Percentiles rank a stretch among this genome's conserved stretches.
phyloP scores from a whole-genome alignment of 2,113 vertebrate genomes.

The Hemichromis elongatus region DNA sequence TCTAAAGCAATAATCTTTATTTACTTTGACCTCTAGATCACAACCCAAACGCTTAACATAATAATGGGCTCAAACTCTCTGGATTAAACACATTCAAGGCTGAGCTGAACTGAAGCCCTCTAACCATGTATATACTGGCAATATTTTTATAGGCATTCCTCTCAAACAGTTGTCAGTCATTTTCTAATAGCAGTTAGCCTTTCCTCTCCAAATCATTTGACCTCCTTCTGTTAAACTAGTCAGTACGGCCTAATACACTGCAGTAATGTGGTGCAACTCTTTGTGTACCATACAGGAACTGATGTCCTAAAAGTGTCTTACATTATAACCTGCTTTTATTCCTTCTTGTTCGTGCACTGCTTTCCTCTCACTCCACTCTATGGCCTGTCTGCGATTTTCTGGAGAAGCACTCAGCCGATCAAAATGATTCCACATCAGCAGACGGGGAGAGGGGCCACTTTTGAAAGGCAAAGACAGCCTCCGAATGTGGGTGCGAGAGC shows the following conservation, averaged over 20 bases:
- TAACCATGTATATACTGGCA: neutral
- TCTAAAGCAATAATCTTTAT: neutral
- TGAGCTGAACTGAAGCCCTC: neutral
- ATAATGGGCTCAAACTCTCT: neutral
- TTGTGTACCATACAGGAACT: slow-evolving; percentile 24
- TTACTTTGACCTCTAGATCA: neutral
- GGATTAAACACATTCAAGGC: neutral
- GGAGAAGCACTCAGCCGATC: slow-evolving; percentile 57
- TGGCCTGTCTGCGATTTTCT: slow-evolving; percentile 48
- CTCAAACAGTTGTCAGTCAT: neutral
- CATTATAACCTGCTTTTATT: slow-evolving; percentile 34
- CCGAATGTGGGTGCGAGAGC: neutral
- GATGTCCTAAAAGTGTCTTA: slow-evolving; percentile 1
- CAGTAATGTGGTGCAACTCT: neutral
- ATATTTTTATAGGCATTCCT: neutral
- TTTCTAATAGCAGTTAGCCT: slow-evolving; percentile 9
- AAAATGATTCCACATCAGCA: slow-evolving; percentile 60
- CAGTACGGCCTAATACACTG: slow-evolving; percentile 4
- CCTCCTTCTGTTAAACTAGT: slow-evolving; percentile 27
- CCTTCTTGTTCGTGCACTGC: neutral
- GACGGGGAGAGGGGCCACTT: slow-evolving; percentile 40
- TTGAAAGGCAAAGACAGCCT: slow-evolving; percentile 42
- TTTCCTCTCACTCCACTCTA: slow-evolving; percentile 24
- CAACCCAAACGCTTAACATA: neutral
- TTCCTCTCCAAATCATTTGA: slow-evolving; percentile 28